phyloP scores from a whole-genome alignment of 2,797 vertebrate species.

The Centropyge bicolor region DNA sequence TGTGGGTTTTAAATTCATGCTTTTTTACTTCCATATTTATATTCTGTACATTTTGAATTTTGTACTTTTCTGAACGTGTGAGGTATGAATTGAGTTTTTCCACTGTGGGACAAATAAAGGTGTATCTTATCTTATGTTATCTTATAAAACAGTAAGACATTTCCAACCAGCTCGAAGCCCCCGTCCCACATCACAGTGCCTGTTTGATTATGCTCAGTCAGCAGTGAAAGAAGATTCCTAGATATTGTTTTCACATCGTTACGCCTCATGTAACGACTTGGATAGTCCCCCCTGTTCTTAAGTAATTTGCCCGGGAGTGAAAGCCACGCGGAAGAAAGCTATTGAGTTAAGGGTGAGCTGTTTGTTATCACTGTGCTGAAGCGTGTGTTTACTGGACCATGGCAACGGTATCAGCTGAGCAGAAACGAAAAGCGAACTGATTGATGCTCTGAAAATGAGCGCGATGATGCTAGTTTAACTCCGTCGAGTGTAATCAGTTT shows the following conservation, averaged over 20 bases:
- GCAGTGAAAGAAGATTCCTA: conserved; percentile 37
- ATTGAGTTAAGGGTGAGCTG: conserved; percentile 51
- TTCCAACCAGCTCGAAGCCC: neutral
- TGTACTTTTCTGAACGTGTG: neutral
- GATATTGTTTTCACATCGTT: conserved; percentile 52
- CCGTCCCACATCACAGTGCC: neutral
- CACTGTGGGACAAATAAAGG: no score
- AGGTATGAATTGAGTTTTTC: no score
- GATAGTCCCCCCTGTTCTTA: conserved; percentile 42
- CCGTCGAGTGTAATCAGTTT: conserved; percentile 44
- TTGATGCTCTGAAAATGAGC: conserved; percentile 46
- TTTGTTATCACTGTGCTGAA: conserved; percentile 55
- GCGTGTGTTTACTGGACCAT: conserved; percentile 60
- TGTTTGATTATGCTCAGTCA: conserved; percentile 49
- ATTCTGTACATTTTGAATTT: neutral
- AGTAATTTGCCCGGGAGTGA: conserved; percentile 53
- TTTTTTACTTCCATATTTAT: neutral
- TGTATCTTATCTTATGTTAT: no score
- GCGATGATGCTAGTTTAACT: conserved; percentile 45
- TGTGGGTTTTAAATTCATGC: neutral
- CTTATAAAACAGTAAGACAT: neutral
- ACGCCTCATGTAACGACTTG: conserved; percentile 51
- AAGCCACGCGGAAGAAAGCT: conserved; percentile 38
- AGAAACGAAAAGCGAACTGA: conserved; percentile 54
- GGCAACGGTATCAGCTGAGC: conserved; percentile 38